Evolutionary conservation across 2,888 invertebrate species (phyloP), one percentile per base, ranked within the genome.

Genomic region (Polydrusus cervinus): DNA sequence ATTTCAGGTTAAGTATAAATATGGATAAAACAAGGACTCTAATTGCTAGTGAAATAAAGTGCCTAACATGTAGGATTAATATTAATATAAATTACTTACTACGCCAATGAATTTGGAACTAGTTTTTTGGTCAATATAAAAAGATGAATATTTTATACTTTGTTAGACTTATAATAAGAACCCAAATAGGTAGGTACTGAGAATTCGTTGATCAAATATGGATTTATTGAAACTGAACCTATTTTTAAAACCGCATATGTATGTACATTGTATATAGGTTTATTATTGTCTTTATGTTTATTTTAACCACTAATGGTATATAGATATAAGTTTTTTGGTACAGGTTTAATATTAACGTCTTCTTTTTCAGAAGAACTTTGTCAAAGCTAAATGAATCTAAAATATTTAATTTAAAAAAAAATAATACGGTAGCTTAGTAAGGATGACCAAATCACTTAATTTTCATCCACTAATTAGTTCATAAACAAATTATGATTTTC

Each of bases 51-150:
- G 30, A 30, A 18, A 51, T 51, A 51, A 51, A 51, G 14, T 14
- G 9, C 16, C 20, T 20, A 30, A n/a, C 20, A 2, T 53, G 11
- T 30, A n/a, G 16, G 30, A 53, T 53, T 25, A 13, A 25, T 10
- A 51, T 20, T 20, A 18, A 9, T 3, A 49, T 25, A 38, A n/a
- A 9, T 60, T 40, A 40, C 34, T 60, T 38, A 16, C 57, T 60
- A 60, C 57, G 57, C 57, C 57, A 60, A 60, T 60, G 57, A 60
- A n/a, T 55, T 55, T 1, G 25, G 14, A 55, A 38, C 11, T 11
- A 60, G 11, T 60, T 60, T 60, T 57, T 60, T 60, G 16, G 57
- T 11, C 14, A 16, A 10, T 16, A 60, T n/a, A 60, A 60, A 55
- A 34, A n/a, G 0, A n/a, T 1, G 8, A 30, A 34, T 55, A 34